Percentiles rank a stretch among this genome's conserved stretches.
Conservation (phyloP, 1,140 invertebrate species). For the Drosophila lacertosa region DNA sequence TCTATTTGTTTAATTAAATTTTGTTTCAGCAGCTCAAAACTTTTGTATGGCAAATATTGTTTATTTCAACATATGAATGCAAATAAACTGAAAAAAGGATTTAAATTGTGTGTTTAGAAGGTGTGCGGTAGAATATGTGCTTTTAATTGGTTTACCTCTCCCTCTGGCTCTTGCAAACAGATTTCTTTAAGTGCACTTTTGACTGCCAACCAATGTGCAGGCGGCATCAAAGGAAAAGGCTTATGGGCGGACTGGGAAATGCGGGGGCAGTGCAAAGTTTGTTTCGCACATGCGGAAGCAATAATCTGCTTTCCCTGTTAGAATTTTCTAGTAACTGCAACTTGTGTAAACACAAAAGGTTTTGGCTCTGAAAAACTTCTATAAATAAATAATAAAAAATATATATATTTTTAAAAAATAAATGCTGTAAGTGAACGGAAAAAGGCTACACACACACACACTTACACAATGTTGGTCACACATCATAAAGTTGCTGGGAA, state of each 20-base stretch:
- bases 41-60: not conserved
- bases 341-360: conserved; percentile 40
- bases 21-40: too few relatives aligned
- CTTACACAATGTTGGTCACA: conserved; percentile 50
- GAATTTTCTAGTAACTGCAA: conserved; percentile 48
- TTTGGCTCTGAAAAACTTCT: conserved; percentile 28
- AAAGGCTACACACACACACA: not conserved
- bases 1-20: too few relatives aligned
- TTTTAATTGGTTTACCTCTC: conserved; percentile 37
- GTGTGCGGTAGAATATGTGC: not conserved
- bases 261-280: not conserved
- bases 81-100: not conserved
- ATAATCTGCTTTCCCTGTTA: conserved; percentile 70
- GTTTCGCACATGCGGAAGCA: conserved; percentile 57
- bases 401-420: conserved; percentile 38
- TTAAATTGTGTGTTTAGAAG: not conserved
- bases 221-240: conserved; percentile 17
- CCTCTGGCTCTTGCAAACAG: conserved; percentile 14
- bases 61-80: not conserved
- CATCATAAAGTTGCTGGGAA: conserved; percentile 62
- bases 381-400: conserved; percentile 56
- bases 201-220: conserved; percentile 1
- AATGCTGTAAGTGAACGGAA: conserved; percentile 18
- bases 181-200: conserved; percentile 46
- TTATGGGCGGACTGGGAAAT: not conserved